phyloP scores from a whole-genome alignment of 2,797 vertebrate genomes.

The Macrochelys suwanniensis region DNA sequence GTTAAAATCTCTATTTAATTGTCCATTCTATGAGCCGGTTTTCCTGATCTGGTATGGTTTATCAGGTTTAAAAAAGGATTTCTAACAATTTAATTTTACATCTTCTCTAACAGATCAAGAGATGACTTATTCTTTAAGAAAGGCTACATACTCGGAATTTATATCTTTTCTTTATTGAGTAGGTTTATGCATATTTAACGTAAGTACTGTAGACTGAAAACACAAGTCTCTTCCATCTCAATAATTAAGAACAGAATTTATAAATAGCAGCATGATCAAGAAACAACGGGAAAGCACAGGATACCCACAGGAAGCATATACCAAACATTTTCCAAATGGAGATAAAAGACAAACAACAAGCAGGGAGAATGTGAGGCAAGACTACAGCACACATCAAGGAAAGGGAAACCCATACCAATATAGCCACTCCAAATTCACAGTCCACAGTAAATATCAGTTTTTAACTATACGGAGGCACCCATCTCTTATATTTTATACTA shows the following conservation, averaged over 20 bases:
- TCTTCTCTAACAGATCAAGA: neutral
- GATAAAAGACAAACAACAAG: no score
- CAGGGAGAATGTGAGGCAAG: no score
- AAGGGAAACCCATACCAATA: no score
- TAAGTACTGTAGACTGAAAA: neutral
- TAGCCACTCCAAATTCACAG: no score
- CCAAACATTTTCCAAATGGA: no score
- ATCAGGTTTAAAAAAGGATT: neutral
- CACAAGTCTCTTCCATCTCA: no score
- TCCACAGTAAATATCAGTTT: no score
- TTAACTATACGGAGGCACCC: neutral
- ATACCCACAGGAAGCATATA: no score
- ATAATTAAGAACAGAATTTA: no score
- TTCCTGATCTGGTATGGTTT: neutral
- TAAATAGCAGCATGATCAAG: no score
- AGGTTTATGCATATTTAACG: neutral
- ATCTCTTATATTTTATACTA: neutral
- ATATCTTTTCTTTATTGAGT: neutral
- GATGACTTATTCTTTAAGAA: neutral
- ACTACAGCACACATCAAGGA: no score
- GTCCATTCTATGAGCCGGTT: neutral
- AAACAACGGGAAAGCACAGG: no score
- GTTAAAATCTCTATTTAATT: neutral
- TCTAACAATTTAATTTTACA: neutral
- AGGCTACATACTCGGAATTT: neutral